Percentiles rank a stretch among this genome's conserved stretches.
Conservation (phyloP, 2,797 vertebrate species). For the Sebastes iracundus region DNA sequence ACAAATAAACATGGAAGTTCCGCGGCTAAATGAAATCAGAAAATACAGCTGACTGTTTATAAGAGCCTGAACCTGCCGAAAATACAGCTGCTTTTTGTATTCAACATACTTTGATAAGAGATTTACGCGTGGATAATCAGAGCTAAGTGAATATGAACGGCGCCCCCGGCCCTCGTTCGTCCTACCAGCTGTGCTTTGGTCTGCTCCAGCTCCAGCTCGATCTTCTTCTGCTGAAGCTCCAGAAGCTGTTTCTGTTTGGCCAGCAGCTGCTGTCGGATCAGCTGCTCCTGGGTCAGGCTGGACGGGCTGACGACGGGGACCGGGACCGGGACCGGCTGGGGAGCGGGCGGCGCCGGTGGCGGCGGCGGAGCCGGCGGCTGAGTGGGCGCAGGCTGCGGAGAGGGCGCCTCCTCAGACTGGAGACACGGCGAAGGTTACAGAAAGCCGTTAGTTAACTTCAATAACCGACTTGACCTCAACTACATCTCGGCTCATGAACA, state of each 20-base stretch:
- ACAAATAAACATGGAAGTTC: neutral
- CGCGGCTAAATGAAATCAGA: too few species aligned
- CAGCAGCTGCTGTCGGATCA: constrained; percentile 96
- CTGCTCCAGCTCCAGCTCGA: constrained; percentile 98
- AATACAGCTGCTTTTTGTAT: neutral
- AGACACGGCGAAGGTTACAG: neutral
- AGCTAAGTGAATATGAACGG: neutral
- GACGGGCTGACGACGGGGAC: constrained; percentile 60
- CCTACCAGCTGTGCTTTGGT: constrained; percentile 96
- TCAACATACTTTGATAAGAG: neutral
- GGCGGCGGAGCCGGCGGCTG: constrained; percentile 43
- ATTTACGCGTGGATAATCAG: neutral
- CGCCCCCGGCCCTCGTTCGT: neutral
- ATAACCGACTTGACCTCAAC: too few species aligned
- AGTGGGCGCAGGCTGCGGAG: constrained; percentile 74
- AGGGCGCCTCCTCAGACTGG: constrained; percentile 70
- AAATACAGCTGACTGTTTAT: too few species aligned
- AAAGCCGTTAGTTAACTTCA: too few species aligned
- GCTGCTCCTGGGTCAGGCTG: constrained; percentile 89
- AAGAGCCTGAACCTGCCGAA: neutral
- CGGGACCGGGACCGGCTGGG: neutral
- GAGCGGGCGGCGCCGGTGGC: neutral
- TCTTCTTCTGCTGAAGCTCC: constrained; percentile 99
- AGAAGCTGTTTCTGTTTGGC: constrained; percentile 98
- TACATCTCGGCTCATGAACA: too few species aligned